These are phyloP conservation scores for Neodon shergylaensis DNA, from an alignment of 2,113 vertebrate genomes.

Conservation along the genomic window DNA sequence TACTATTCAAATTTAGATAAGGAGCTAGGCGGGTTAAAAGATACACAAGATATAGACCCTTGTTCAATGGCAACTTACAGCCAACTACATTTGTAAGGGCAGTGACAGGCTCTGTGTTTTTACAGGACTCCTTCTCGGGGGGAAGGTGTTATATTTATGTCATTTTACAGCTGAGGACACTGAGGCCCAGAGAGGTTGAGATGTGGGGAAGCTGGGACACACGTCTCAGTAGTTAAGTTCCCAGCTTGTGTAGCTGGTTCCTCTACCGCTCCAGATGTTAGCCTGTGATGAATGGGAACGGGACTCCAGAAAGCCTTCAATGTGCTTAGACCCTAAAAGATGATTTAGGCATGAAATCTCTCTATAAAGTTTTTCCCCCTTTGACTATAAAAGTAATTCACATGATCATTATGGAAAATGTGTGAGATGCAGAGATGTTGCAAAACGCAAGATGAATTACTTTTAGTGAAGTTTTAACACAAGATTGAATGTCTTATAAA, in stretches of 20 bases:
- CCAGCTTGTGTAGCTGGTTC: neutral
- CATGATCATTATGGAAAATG: slow-evolving; percentile 45
- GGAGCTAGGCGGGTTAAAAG: neutral
- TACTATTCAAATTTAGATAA: slow-evolving; percentile 42
- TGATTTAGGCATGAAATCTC: slow-evolving; percentile 31
- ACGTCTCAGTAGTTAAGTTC: neutral
- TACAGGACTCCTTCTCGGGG: neutral
- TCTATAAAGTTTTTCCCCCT: neutral
- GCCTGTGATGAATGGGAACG: neutral
- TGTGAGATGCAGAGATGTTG: slow-evolving; percentile 52
- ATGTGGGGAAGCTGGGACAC: neutral
- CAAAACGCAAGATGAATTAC: slow-evolving; percentile 60
- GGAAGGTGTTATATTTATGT: neutral
- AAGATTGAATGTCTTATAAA: slow-evolving; percentile 61
- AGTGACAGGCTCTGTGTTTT: neutral
- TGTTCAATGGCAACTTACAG: neutral
- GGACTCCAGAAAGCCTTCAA: neutral
- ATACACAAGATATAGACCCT: neutral
- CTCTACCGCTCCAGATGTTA: neutral
- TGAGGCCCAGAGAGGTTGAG: neutral
- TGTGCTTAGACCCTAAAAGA: slow-evolving; percentile 22
- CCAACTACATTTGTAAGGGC: neutral
- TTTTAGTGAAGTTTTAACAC: slow-evolving; percentile 63
- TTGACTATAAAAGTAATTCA: slow-evolving; percentile 58
- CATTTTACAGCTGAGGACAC: neutral